Evolutionary conservation across 1,140 invertebrate species (phyloP), one percentile per base, ranked within the genome.

Genomic region (Nylanderia fulva): DNA sequence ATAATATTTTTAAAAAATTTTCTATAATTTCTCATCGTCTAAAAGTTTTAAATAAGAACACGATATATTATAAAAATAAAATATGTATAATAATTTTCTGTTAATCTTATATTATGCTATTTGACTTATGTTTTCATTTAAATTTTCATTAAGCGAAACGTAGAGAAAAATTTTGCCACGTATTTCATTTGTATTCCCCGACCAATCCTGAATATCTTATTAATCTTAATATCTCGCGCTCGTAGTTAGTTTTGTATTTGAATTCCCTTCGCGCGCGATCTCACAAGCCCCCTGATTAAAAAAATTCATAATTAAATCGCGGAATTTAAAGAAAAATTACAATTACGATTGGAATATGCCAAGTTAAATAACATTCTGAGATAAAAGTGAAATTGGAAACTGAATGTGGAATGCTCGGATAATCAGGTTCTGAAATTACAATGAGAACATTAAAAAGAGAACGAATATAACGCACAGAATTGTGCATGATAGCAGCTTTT

Each of bases 181-280:
- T 54, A 42, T 68, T 79, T 77, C n/a, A 79, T 68, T 79, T 79
- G 9, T 79, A 79, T 68, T 79, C 15, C 61, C 61, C 52, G 8
- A 33, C 29, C 42, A 68, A 79, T 66, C 13, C 29, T 52, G 42
- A 54, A 36, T 54, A 36, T 68, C 61, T 79, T 52, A 68, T 29
- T 63, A 76, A 79, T 79, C 75, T 68, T 52, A 24, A 79, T 33
- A 79, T 66, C 21, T 66, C 9, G 8, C 29, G 5, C 21, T 45
- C 8, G 42, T 21, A 66, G 24, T 63, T 33, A 77, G n/a, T 77
- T 77, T 64, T 27, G 48, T 64, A 52, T 48, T 77, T 24, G 42
- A 79, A 79, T 68, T 79, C n/a, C 11, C 27, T 8, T 79, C 21
- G 42, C 18, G 29, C 27, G 29, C 36, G 42, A 79, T 52, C 36